phyloP scores from a whole-genome alignment of 2,113 vertebrate species.

The Synodontis membranacea region DNA sequence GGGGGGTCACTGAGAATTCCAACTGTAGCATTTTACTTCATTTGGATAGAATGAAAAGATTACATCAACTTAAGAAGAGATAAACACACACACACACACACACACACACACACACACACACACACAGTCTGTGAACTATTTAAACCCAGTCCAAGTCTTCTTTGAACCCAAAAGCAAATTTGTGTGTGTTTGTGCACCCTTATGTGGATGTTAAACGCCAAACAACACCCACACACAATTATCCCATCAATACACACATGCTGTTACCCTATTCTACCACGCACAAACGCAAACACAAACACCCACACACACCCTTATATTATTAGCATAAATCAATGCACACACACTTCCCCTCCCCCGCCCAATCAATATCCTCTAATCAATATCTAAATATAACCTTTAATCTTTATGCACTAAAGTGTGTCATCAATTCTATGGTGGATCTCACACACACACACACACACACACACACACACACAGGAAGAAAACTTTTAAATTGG shows the following conservation, averaged over 20 bases:
- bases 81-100: slow-evolving; percentile 1
- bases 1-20: slow-evolving; percentile 16
- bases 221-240: neutral
- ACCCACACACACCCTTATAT: slow-evolving; percentile 9
- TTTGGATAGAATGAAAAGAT: slow-evolving; percentile 31
- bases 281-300: slow-evolving; percentile 23
- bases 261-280: slow-evolving; percentile 11
- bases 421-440: neutral
- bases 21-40: slow-evolving; percentile 46
- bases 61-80: slow-evolving; percentile 13
- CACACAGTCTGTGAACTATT: neutral
- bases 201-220: neutral
- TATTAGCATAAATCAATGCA: slow-evolving; percentile 24
- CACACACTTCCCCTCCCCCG: neutral
- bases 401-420: slow-evolving; percentile 1
- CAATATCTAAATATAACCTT: slow-evolving; percentile 39
- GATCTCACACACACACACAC: neutral
- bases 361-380: slow-evolving; percentile 44
- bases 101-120: slow-evolving; percentile 12
- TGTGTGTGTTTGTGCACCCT: neutral
- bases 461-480: neutral
- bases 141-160: neutral
- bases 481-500: neutral
- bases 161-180: neutral
- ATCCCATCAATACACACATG: slow-evolving; percentile 25